Conservation (phyloP, 2,113 vertebrate genomes). For the Gavialis gangeticus region DNA sequence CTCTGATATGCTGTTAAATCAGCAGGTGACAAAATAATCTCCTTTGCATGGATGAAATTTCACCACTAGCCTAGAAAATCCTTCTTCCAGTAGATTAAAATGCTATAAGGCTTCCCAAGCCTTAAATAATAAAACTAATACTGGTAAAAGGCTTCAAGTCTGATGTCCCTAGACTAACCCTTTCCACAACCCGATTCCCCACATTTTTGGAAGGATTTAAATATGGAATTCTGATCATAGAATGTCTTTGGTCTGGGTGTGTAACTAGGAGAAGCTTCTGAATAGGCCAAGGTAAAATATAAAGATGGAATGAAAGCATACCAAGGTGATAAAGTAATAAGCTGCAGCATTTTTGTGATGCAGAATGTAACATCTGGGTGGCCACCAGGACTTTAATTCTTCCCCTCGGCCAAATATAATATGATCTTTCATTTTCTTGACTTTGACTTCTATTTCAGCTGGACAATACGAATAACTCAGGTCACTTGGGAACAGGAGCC, state of each 20-base stretch:
- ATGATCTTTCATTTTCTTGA: neutral
- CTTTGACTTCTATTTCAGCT: neutral
- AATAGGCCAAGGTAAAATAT: neutral
- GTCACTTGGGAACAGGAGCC: neutral
- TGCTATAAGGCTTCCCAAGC: neutral
- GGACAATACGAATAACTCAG: neutral
- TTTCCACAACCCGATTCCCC: neutral
- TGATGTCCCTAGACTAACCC: neutral
- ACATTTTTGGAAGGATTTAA: neutral
- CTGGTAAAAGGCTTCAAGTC: neutral
- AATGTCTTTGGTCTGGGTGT: neutral
- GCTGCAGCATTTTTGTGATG: neutral
- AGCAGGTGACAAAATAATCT: slow-evolving; percentile 21
- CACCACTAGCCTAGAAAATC: neutral
- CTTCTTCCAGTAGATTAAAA: neutral
- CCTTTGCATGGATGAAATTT: too few species aligned
- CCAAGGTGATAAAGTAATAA: neutral
- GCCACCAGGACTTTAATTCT: neutral
- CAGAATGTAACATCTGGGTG: neutral
- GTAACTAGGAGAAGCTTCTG: neutral
- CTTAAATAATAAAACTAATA: neutral
- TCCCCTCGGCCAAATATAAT: neutral
- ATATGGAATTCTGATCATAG: neutral
- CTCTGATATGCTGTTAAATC: slow-evolving; percentile 1
- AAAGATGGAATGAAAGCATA: neutral